Conservation (phyloP, 2,888 invertebrate species). For the Clepsis dumicolana region DNA sequence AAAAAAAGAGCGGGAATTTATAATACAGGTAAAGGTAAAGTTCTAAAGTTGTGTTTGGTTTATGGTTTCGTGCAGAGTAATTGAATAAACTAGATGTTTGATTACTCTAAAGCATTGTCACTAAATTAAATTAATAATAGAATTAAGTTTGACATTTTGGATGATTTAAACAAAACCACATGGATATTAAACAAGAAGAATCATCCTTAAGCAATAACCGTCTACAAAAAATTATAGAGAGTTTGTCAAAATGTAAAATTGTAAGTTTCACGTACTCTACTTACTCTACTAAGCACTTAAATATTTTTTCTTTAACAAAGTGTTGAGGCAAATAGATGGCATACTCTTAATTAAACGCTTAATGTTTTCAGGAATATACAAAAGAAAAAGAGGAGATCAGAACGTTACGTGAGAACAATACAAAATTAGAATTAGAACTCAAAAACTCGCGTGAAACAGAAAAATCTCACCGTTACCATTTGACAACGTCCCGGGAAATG, state of each 20-base stretch:
- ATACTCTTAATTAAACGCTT: neutral
- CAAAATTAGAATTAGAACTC: slow-evolving; percentile 70
- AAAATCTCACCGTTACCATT: slow-evolving; percentile 77
- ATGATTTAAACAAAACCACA: slow-evolving; percentile 32
- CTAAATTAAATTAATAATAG: neutral
- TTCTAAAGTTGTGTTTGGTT: neutral
- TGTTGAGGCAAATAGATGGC: neutral
- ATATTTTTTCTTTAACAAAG: neutral
- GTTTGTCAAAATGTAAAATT: slow-evolving; percentile 72
- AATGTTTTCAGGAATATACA: slow-evolving; percentile 59
- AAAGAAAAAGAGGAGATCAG: slow-evolving; percentile 71
- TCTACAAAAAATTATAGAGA: slow-evolving; percentile 66
- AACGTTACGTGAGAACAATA: slow-evolving; percentile 66
- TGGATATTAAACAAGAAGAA: slow-evolving; percentile 52
- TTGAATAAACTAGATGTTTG: too few species aligned
- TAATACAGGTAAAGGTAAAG: too few species aligned
- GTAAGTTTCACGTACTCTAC: slow-evolving; percentile 55
- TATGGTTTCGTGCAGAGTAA: neutral
- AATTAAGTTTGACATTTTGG: neutral
- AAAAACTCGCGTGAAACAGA: slow-evolving; percentile 73
- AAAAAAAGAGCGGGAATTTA: slow-evolving; percentile 4
- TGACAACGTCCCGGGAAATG: slow-evolving; percentile 76
- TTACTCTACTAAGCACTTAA: neutral
- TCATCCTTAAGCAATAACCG: slow-evolving; percentile 53
- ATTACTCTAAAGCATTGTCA: neutral